phyloP scores from a whole-genome alignment of 1,140 invertebrate genomes.

The Leptinotarsa lineolata region DNA sequence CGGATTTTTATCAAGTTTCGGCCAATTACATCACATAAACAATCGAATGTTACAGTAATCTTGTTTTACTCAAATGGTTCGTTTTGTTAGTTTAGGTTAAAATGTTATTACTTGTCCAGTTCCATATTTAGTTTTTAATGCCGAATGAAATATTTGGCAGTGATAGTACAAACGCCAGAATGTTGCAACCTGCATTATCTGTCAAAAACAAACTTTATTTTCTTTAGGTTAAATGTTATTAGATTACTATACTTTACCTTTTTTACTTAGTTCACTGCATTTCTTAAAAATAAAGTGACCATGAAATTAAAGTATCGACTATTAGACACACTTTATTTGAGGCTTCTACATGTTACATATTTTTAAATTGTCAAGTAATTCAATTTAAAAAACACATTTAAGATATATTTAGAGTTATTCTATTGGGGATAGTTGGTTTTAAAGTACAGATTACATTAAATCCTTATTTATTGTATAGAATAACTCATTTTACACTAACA shows the following conservation, averaged over 20 bases:
- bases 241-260: conserved; percentile 1
- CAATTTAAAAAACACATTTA: background rate
- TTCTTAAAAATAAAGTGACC: background rate
- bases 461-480: conserved; percentile 29
- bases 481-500: conserved; percentile 32
- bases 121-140: no score
- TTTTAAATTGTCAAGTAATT: background rate
- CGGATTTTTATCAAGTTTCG: no score
- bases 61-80: no score
- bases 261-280: background rate
- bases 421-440: conserved; percentile 21
- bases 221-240: no score
- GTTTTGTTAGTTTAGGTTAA: no score
- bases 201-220: no score
- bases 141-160: no score
- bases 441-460: background rate
- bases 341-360: conserved; percentile 2
- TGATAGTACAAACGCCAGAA: no score
- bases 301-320: background rate
- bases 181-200: no score
- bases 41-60: no score
- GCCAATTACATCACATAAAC: no score
- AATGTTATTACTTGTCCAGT: no score
- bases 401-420: conserved; percentile 29
- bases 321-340: background rate